These are phyloP conservation scores for Bellardia bayeri DNA, from an alignment of 2,888 invertebrate genomes.

Conservation along the genomic window DNA sequence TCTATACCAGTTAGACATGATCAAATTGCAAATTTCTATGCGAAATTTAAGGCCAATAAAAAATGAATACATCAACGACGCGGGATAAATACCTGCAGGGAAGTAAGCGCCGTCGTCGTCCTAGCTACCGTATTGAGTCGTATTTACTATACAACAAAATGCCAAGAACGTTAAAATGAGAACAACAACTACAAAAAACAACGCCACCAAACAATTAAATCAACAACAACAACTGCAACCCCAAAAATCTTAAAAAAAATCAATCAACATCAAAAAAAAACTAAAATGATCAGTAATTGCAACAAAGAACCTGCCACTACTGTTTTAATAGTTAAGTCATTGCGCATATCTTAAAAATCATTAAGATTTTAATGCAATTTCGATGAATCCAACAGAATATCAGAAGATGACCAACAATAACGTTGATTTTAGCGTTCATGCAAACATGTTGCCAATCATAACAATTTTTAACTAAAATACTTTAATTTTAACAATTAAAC, in stretches of 20 bases:
- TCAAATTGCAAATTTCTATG: conserved; percentile 92
- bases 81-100: conserved; percentile 74
- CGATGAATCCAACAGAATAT: conserved; percentile 30
- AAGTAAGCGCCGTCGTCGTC: conserved; percentile 71
- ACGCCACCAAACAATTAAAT: conserved; percentile 54
- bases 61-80: conserved; percentile 79
- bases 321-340: conserved; percentile 45
- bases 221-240: conserved; percentile 57
- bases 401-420: conserved; percentile 36
- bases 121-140: conserved; percentile 70
- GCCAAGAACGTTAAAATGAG: conserved; percentile 70
- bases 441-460: conserved; percentile 35
- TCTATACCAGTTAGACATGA: conserved; percentile 93
- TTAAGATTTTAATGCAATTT: conserved; percentile 53
- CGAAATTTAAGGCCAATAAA: conserved; percentile 91
- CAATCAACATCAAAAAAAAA: conserved; percentile 45
- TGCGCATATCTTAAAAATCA: conserved; percentile 51
- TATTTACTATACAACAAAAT: conserved; percentile 67
- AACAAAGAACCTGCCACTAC: conserved; percentile 42
- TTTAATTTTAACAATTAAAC: conserved; percentile 45
- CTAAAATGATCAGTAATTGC: conserved; percentile 60
- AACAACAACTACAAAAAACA: conserved; percentile 53
- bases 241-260: conserved; percentile 47
- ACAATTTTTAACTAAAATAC: conserved; percentile 45
- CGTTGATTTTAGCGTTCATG: conserved; percentile 60